Evolutionary conservation across 2,888 invertebrate species (phyloP).

Genomic region (Galeruca laticollis): DNA sequence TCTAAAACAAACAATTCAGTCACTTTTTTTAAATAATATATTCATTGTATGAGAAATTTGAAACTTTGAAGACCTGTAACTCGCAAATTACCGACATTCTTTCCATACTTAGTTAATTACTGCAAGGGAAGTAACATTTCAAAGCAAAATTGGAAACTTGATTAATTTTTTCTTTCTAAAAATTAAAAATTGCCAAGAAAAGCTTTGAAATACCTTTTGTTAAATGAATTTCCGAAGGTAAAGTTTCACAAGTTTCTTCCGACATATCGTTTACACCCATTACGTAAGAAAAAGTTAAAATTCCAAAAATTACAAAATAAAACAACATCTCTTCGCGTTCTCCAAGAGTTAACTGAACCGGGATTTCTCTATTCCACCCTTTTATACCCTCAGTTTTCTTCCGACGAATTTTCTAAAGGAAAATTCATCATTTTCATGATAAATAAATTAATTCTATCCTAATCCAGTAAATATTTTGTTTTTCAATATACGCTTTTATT

Average conservation of each 20-base stretch:
- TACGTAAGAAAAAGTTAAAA: slow-evolving; percentile 51
- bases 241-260: slow-evolving; percentile 87
- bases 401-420: neutral
- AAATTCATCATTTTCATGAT: neutral
- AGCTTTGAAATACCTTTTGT: slow-evolving; percentile 79
- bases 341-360: slow-evolving; percentile 40
- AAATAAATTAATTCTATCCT: neutral
- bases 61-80: too few species aligned
- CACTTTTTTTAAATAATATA: neutral
- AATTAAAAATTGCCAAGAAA: too few species aligned
- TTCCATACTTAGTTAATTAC: too few species aligned
- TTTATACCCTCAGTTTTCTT: slow-evolving; percentile 42
- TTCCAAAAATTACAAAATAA: slow-evolving; percentile 49
- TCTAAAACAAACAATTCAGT: slow-evolving; percentile 71
- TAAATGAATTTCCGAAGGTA: slow-evolving; percentile 87
- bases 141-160: too few species aligned
- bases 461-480: neutral
- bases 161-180: too few species aligned
- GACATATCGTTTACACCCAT: slow-evolving; percentile 58
- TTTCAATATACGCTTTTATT: neutral
- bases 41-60: slow-evolving; percentile 6
- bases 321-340: slow-evolving; percentile 48
- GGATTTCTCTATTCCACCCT: slow-evolving; percentile 24
- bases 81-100: too few species aligned
- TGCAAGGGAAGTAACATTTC: too few species aligned